A percentile compares a stretch with the other conserved stretches of the same genome.
Evolutionary conservation across 2,888 invertebrate species (phyloP).

Genomic region (Trissonchulus latispiculum): DNA sequence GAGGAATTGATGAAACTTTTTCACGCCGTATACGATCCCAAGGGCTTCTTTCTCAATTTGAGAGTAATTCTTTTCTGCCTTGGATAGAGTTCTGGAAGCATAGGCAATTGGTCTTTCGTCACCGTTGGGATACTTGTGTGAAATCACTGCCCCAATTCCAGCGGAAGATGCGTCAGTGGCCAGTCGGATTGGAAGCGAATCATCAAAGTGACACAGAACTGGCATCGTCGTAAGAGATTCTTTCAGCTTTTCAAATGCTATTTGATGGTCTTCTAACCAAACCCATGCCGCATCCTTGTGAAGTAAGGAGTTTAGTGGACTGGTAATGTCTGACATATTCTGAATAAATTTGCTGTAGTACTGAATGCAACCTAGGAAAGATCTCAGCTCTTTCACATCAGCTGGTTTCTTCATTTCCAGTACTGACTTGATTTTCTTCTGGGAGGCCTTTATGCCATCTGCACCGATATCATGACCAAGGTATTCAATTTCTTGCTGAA

Average conservation of each 20-base stretch:
- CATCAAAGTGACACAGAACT: neutral
- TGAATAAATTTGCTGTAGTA: neutral
- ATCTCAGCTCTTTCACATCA: neutral
- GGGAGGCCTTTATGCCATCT: neutral
- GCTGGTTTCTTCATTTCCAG: neutral
- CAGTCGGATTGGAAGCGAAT: neutral
- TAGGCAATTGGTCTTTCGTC: neutral
- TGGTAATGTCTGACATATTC: neutral
- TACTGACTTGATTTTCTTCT: neutral
- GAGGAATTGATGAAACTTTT: neutral
- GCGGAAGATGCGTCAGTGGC: neutral
- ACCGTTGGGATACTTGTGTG: neutral
- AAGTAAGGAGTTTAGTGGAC: neutral
- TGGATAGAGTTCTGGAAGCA: neutral
- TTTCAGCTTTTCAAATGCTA: neutral
- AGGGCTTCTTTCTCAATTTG: conserved; percentile 3
- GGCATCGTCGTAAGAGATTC: neutral
- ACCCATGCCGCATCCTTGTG: neutral
- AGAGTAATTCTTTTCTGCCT: neutral
- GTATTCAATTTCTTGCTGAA: neutral
- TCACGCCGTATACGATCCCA: neutral
- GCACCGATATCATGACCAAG: neutral
- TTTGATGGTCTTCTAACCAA: neutral
- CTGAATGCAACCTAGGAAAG: neutral
- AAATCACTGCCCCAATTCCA: neutral